These are phyloP conservation scores for Xanthia togata DNA, from an alignment of 2,888 invertebrate genomes.

Conservation along the genomic window DNA sequence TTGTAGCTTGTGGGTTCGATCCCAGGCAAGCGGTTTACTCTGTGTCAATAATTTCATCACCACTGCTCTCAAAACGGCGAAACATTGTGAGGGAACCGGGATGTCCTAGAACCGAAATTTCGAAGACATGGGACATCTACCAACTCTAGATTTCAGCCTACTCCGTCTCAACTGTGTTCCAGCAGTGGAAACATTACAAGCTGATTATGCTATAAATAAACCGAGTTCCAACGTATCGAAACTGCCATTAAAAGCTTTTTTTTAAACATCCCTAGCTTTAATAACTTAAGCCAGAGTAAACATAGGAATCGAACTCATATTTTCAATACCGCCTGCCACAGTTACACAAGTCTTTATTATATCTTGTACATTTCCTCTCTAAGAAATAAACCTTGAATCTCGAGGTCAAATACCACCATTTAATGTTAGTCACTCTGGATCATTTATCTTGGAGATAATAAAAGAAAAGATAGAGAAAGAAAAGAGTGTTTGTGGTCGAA, in stretches of 20 bases:
- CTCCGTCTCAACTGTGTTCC: too few relatives aligned
- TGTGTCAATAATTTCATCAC: too few relatives aligned
- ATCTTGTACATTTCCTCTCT: neutral
- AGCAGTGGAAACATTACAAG: too few relatives aligned
- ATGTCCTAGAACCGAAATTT: too few relatives aligned
- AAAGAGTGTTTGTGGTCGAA: too few relatives aligned
- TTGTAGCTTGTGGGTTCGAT: too few relatives aligned
- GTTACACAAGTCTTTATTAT: neutral
- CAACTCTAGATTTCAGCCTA: too few relatives aligned
- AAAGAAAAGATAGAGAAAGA: slow-evolving; percentile 20
- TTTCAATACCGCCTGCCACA: neutral
- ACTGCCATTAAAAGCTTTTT: neutral
- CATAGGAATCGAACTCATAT: neutral
- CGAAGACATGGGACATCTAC: too few relatives aligned
- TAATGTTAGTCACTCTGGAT: slow-evolving; percentile 32
- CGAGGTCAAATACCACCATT: slow-evolving; percentile 26
- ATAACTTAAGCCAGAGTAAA: neutral
- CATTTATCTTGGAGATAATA: slow-evolving; percentile 40
- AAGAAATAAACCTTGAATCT: slow-evolving; percentile 8
- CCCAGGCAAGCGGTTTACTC: too few relatives aligned
- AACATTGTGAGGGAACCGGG: too few relatives aligned
- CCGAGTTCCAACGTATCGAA: neutral
- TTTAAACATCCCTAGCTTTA: neutral
- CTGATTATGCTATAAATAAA: too few relatives aligned
- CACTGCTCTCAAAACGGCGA: too few relatives aligned